A percentile compares a stretch with the other conserved stretches of the same genome.
phyloP scores from a whole-genome alignment of 2,797 vertebrate species.

The Sebastes hubbsi region DNA sequence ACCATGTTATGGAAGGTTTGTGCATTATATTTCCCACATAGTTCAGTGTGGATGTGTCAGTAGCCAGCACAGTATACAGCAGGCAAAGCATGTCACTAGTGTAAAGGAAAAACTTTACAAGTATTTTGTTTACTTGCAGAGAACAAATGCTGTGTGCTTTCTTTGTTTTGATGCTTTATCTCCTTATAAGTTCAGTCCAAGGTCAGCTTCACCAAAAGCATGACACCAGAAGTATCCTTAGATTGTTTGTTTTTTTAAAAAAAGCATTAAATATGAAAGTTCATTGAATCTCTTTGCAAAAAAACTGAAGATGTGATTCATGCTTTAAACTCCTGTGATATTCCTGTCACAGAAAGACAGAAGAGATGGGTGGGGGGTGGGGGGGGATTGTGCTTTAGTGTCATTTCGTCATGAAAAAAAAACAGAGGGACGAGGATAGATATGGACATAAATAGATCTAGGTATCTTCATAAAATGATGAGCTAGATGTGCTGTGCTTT shows the following conservation, averaged over 20 bases:
- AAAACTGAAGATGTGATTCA: conserved; percentile 43
- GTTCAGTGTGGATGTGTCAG: conserved; percentile 27
- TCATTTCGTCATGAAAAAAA: conserved; percentile 39
- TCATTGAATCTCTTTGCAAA: conserved; percentile 52
- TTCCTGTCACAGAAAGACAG: conserved; percentile 36
- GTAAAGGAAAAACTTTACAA: conserved; percentile 26
- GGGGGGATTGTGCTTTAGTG: conserved; percentile 68
- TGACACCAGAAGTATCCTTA: conserved; percentile 40
- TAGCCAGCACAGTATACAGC: conserved; percentile 4
- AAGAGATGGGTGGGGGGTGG: conserved; percentile 9
- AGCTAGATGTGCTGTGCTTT: conserved; percentile 72
- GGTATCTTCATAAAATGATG: conserved; percentile 54
- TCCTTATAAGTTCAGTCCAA: conserved; percentile 28
- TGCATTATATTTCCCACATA: conserved; percentile 28
- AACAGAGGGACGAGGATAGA: conserved; percentile 37
- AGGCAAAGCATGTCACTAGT: conserved; percentile 8
- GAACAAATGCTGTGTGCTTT: conserved; percentile 34
- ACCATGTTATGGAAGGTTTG: conserved; percentile 13
- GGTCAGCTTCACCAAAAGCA: conserved; percentile 42
- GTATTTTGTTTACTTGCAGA: conserved; percentile 17
- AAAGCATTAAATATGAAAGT: conserved; percentile 44
- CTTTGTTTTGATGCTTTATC: conserved; percentile 35
- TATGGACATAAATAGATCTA: conserved; percentile 68
- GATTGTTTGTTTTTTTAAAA: conserved; percentile 26
- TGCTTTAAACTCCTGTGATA: conserved; percentile 51